A percentile compares a stretch with the other conserved stretches of the same genome.
Evolutionary conservation across 2,797 vertebrate genomes (phyloP).

Genomic region (Coccyzus lansbergi): DNA sequence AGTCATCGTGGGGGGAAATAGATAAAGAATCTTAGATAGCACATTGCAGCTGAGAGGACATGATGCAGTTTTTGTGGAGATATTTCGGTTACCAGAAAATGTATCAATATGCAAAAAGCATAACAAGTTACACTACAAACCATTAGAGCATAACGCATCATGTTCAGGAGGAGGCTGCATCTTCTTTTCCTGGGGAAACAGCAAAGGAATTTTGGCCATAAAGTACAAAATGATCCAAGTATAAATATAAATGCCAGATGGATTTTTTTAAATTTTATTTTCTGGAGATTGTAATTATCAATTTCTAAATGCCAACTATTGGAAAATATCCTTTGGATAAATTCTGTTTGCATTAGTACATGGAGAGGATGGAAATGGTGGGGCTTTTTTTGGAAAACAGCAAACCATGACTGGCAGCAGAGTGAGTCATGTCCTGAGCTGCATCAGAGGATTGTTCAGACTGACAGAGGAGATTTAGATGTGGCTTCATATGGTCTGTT

Average conservation of each 20-base stretch:
- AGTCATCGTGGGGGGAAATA: slow-evolving; percentile 30
- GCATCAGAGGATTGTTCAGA: not conserved
- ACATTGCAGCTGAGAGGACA: not conserved
- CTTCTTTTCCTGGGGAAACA: slow-evolving; percentile 10
- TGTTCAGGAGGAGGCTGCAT: not conserved
- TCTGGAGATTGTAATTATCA: not conserved
- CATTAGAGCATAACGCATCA: not conserved
- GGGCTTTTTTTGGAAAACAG: not conserved
- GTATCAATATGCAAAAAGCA: slow-evolving; percentile 19
- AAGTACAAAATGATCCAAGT: not conserved
- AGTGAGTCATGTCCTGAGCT: not conserved
- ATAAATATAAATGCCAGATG: not conserved
- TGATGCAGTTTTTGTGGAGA: not conserved
- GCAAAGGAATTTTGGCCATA: not conserved
- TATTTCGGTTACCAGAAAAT: slow-evolving; percentile 30
- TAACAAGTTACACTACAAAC: not conserved
- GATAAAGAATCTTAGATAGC: slow-evolving; percentile 16
- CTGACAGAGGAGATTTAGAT: not conserved
- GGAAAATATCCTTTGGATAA: not conserved
- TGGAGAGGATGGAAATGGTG: not conserved
- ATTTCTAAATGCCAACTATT: not conserved
- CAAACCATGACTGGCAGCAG: not conserved
- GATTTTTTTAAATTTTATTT: not conserved
- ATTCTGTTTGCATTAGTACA: not conserved
- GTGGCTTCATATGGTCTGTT: not conserved